Percentiles rank a stretch among this genome's conserved stretches.
Conservation (phyloP, 1,140 invertebrate species). For the Coptotermes formosanus region DNA sequence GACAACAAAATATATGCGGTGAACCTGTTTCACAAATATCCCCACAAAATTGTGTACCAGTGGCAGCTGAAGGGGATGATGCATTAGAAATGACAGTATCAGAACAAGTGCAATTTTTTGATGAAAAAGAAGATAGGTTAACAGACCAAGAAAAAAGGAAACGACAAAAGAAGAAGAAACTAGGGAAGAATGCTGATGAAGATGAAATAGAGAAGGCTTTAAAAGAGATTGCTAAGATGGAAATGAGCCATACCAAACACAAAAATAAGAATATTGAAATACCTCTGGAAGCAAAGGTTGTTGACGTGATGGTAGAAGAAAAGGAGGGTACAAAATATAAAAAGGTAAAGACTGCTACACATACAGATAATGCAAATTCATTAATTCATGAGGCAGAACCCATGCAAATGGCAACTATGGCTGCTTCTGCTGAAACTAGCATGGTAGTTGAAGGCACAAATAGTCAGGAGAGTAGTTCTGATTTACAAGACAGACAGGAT, state of each 20-base stretch:
- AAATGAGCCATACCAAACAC: constrained; percentile 33
- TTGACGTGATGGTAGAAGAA: constrained; percentile 37
- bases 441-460: constrained; percentile 30
- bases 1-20: neutral
- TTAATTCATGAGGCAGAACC: constrained; percentile 34
- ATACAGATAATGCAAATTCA: constrained; percentile 34
- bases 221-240: constrained; percentile 50
- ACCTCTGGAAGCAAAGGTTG: constrained; percentile 43
- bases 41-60: neutral
- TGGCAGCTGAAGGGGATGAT: constrained; percentile 22
- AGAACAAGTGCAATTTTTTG: no score
- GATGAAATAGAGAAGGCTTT: constrained; percentile 62
- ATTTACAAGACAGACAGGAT: neutral
- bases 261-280: constrained; percentile 43
- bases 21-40: constrained; percentile 30
- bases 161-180: constrained; percentile 47
- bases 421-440: constrained; percentile 22
- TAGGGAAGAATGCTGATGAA: constrained; percentile 48
- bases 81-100: constrained; percentile 9
- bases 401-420: constrained; percentile 35
- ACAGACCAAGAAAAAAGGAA: constrained; percentile 32
- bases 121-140: constrained; percentile 36
- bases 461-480: neutral
- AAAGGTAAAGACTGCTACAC: constrained; percentile 34
- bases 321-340: neutral